Evolutionary conservation across 2,888 invertebrate species (phyloP), one percentile per base, ranked within the genome.

Genomic region (Molorchus minor): DNA sequence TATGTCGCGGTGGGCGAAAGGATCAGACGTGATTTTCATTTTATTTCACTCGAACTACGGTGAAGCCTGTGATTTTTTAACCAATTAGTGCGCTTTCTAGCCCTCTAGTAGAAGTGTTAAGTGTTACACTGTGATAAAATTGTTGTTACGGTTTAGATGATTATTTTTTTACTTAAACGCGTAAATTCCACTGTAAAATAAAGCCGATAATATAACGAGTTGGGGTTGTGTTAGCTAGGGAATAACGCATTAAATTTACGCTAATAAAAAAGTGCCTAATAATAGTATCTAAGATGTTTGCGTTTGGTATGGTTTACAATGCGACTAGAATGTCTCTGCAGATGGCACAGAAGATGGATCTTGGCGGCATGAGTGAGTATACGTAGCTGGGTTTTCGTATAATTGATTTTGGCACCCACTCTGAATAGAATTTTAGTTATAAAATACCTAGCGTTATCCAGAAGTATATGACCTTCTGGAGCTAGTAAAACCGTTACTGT

Each of bases 291-390:
- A 64, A 55, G 47, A 78, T 78, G 78, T 75, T 77, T 64, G 76
- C 75, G 43, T 66, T 77, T 25, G 70, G 73, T 52, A 73, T 75
- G 58, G 58, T 78, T 29, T 69, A 76, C 56, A 78, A 78, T 64
- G 75, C 74, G 19, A 77, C 77, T 3, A 71, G 70, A 52, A 67
- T 71, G 61, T 75, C 77, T 3, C 67, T 75, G 62, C 69, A 77
- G 46, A 67, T 76, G 65, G 73, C 76, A 19, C 74, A 75, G 62
- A 77, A 76, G 45, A 62, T 78, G 68, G 77, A 78, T 60, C 68
- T 77, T 43, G 68, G 68, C 10, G 67, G 67, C 29, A 68, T 75
- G 41, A 56, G 75, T 77, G 69, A 75, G 75, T 75, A 61, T n/a
- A 10, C n/a, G n/a, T n/a, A n/a, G n/a, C n/a, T n/a, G n/a, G n/a